Conservation (phyloP, 2,113 vertebrate genomes). For the Theristicus caerulescens region DNA sequence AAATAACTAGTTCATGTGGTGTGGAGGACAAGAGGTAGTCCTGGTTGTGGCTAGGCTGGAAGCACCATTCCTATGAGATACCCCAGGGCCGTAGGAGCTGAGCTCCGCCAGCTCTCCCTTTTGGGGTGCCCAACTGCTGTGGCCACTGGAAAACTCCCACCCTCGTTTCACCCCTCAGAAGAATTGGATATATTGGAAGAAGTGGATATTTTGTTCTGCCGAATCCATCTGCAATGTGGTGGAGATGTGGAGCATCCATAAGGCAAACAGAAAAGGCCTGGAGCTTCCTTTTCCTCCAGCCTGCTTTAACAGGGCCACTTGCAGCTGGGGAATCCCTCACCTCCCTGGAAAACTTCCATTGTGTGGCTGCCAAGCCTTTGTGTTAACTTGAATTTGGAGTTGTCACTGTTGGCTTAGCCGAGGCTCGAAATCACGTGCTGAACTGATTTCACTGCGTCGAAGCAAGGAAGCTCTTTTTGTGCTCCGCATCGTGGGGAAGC, state of each 20-base stretch:
- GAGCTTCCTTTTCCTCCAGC: background rate
- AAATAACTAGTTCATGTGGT: background rate
- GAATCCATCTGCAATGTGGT: background rate
- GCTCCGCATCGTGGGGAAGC: accelerated
- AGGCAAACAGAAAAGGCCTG: background rate
- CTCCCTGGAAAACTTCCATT: background rate
- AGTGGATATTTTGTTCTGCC: background rate
- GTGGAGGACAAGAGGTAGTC: background rate
- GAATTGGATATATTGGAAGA: background rate
- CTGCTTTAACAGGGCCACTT: background rate
- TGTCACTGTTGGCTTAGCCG: background rate
- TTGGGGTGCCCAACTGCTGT: background rate
- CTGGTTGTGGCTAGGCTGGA: background rate
- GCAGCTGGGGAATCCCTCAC: background rate
- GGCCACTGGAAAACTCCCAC: background rate
- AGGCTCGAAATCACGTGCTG: background rate
- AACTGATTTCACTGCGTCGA: accelerated
- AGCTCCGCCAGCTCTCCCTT: background rate
- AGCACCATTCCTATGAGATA: background rate
- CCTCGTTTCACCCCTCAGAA: background rate
- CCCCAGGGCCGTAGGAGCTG: accelerated
- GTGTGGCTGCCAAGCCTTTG: background rate
- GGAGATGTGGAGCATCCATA: background rate
- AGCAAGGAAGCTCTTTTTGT: background rate
- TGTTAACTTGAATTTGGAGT: background rate